Conservation (phyloP, 1,140 invertebrate genomes). For the Drosophila ohnishii region DNA sequence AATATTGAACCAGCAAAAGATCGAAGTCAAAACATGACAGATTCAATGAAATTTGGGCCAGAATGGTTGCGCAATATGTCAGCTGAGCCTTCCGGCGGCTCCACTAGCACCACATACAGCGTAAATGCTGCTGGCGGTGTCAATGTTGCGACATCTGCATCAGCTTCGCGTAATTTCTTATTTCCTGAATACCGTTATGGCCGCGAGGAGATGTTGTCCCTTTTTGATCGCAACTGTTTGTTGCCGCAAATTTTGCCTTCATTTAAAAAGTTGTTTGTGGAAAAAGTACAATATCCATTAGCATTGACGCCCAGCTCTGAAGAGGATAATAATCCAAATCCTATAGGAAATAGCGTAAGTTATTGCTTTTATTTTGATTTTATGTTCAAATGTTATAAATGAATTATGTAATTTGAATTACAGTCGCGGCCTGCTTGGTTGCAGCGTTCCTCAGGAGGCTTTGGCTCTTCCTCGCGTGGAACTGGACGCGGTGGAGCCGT, state of each 20-base stretch:
- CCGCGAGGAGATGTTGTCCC: conserved; percentile 93
- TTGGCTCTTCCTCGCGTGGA: conserved; percentile 72
- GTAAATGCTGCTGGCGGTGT: conserved; percentile 23
- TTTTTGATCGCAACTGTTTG: conserved; percentile 88
- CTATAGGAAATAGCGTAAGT: conserved; percentile 53
- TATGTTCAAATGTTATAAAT: neutral
- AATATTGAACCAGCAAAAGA: conserved; percentile 30
- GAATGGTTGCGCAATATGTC: conserved; percentile 89
- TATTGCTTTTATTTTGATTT: neutral
- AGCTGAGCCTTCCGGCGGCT: conserved; percentile 71
- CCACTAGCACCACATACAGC: conserved; percentile 50
- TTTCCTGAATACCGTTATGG: conserved; percentile 87
- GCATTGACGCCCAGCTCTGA: conserved; percentile 90
- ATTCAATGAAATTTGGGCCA: conserved; percentile 90
- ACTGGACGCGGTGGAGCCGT: conserved; percentile 85
- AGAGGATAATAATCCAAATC: conserved; percentile 86
- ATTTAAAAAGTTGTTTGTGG: conserved; percentile 88
- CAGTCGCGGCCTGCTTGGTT: conserved; percentile 84
- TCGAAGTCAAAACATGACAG: conserved; percentile 84
- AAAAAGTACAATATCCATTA: conserved; percentile 90
- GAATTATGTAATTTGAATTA: neutral
- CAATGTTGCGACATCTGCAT: conserved; percentile 37
- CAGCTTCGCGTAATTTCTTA: conserved; percentile 52
- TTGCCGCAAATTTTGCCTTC: conserved; percentile 87
- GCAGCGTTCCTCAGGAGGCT: conserved; percentile 84